phyloP scores from a whole-genome alignment of 2,888 invertebrate genomes.

The Peribatodes rhomboidaria region DNA sequence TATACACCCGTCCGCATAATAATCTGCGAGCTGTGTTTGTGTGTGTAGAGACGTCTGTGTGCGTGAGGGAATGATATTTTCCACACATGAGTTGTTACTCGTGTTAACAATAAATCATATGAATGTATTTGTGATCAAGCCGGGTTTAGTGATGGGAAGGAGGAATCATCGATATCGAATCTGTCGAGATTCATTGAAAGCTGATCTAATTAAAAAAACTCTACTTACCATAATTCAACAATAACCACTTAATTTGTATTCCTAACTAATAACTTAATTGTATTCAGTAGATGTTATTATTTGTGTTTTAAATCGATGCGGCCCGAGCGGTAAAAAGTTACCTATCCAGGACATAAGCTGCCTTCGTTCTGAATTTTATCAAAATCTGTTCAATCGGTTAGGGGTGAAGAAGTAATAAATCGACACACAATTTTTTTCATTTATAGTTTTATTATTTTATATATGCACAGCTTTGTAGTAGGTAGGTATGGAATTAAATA shows the following conservation, averaged over 20 bases:
- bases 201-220: not conserved
- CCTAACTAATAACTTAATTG: too few species aligned
- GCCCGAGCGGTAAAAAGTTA: too few species aligned
- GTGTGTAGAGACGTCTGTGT: slow-evolving; percentile 54
- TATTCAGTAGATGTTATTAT: too few species aligned
- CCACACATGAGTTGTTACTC: slow-evolving; percentile 77
- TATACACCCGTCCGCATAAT: slow-evolving; percentile 58
- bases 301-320: too few species aligned
- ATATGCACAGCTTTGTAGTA: not conserved
- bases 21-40: slow-evolving; percentile 47
- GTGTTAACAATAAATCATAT: slow-evolving; percentile 85
- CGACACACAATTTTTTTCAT: too few species aligned
- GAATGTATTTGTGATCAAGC: slow-evolving; percentile 83
- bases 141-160: slow-evolving; percentile 53
- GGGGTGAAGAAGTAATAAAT: too few species aligned
- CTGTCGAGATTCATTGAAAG: slow-evolving; percentile 20
- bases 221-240: too few species aligned
- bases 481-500: not conserved
- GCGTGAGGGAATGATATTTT: slow-evolving; percentile 73
- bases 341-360: too few species aligned
- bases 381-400: too few species aligned
- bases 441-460: not conserved
- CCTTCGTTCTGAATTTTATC: too few species aligned
- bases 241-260: too few species aligned
- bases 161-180: slow-evolving; percentile 43